Evolutionary conservation across 2,888 invertebrate species (phyloP), one percentile per base, ranked within the genome.

Genomic region (Nomada fucata): DNA sequence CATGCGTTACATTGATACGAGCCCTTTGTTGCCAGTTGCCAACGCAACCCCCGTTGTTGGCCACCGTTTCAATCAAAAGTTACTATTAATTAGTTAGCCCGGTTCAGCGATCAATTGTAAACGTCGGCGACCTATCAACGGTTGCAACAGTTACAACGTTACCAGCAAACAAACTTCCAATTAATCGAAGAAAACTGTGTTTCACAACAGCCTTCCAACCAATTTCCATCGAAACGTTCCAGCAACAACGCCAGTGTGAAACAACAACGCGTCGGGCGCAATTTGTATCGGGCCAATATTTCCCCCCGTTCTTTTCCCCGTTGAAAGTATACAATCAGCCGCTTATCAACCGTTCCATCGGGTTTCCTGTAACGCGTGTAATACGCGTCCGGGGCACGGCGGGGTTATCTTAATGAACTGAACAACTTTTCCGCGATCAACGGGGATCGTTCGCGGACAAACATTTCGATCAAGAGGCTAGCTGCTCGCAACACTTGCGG

Each of bases 121-220:
- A 47, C 42, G 50, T 64, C 50, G 42, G 36, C 57, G 29, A 36
- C 52, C 52, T 4, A 20, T 65, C 42, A 20, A 57, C 18, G 3
- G 7, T 13, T 61, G 26, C 20, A 44, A 52, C 26, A 23, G 67
- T 70, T 67, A 26, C 67, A 68, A 67, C 47, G 36, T 23, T 36
- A 36, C 55, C 11, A 15, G 13, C 47, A 18, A 61, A 55, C 79
- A 60, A 52, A 71, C 67, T 67, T 67, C 47, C 63, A 67, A 63
- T 80, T 72, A 79, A 20, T 57, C 68, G 50, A 57, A 67, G 80
- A 72, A 80, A 80, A 80, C 80, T 80, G 79, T 55, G 65, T 57
- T 65, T 44, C 64, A 53, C 47, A 60, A 50, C 29, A 7, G 42
- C 26, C 20, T n/a, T 55, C 55, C 79, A 15, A 36, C 53, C 72